Conservation (phyloP, 2,113 vertebrate genomes). For the Megalops atlanticus region DNA sequence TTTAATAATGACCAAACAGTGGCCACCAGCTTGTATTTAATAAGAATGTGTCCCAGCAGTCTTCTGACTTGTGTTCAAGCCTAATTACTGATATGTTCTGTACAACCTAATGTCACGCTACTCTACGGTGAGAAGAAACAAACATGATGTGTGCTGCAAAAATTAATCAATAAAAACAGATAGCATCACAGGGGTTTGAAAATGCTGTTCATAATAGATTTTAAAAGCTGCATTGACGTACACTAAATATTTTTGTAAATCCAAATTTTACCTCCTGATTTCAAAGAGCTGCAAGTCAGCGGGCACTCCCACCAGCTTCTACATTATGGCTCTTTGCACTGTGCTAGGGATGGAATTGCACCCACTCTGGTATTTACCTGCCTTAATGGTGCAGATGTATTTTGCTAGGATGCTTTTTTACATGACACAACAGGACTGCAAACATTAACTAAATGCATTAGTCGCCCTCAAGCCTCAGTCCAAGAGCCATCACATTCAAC, state of each 20-base stretch:
- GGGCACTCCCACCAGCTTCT: background rate
- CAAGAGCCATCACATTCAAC: background rate
- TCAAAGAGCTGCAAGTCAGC: background rate
- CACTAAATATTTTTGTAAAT: background rate
- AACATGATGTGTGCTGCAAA: too few species aligned
- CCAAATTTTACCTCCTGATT: background rate
- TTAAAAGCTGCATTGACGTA: background rate
- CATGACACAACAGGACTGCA: background rate
- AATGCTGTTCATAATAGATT: background rate
- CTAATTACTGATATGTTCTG: background rate
- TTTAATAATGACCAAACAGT: background rate
- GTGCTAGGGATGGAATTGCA: background rate
- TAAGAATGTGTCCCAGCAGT: background rate
- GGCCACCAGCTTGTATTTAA: constrained; percentile 13
- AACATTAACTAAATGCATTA: background rate
- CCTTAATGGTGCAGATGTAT: background rate
- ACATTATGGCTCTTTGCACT: background rate
- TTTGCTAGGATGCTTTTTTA: background rate
- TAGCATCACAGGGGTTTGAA: background rate
- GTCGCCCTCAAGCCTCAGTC: background rate
- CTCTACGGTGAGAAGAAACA: background rate
- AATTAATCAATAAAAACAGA: too few species aligned
- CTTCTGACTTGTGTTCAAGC: background rate
- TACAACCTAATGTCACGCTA: background rate
- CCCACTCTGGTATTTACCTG: background rate